These are phyloP conservation scores for Lapara coniferarum DNA, from an alignment of 2,888 invertebrate species.

Conservation along the genomic window DNA sequence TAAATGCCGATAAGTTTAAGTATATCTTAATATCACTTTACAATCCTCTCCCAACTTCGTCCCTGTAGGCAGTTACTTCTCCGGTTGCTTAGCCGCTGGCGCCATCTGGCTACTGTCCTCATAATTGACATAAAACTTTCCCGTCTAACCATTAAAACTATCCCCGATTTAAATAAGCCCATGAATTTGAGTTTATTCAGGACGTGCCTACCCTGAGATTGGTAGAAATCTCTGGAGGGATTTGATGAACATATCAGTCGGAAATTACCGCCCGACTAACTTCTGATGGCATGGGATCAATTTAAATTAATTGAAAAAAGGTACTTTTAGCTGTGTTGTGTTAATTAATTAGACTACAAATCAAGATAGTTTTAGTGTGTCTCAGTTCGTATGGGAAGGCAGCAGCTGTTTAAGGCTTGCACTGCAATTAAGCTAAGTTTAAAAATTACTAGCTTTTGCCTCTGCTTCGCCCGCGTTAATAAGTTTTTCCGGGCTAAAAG, in stretches of 20 bases:
- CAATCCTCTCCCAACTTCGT: background rate
- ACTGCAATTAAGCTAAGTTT: no score
- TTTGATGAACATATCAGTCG: constrained; percentile 6
- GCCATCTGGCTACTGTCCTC: constrained; percentile 50
- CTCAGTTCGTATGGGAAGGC: no score
- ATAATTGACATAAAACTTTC: constrained; percentile 54
- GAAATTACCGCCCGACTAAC: background rate
- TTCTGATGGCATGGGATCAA: background rate
- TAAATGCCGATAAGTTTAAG: no score
- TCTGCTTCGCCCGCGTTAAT: no score
- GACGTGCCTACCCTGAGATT: constrained; percentile 34
- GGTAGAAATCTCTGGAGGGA: constrained; percentile 25
- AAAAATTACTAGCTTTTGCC: no score
- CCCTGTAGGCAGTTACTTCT: background rate
- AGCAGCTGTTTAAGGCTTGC: no score
- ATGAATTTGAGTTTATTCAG: constrained; percentile 39
- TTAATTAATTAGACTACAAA: no score
- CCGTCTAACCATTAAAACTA: constrained; percentile 33
- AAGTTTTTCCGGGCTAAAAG: no score
- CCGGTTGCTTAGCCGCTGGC: constrained; percentile 31
- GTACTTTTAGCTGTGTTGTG: no score
- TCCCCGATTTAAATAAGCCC: constrained; percentile 38
- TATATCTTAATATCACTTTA: background rate
- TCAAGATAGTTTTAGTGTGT: no score
- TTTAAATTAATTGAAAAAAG: background rate